Percentiles rank a stretch among this genome's conserved stretches.
phyloP scores from a whole-genome alignment of 2,888 invertebrate species.

The Hyposoter didymator region DNA sequence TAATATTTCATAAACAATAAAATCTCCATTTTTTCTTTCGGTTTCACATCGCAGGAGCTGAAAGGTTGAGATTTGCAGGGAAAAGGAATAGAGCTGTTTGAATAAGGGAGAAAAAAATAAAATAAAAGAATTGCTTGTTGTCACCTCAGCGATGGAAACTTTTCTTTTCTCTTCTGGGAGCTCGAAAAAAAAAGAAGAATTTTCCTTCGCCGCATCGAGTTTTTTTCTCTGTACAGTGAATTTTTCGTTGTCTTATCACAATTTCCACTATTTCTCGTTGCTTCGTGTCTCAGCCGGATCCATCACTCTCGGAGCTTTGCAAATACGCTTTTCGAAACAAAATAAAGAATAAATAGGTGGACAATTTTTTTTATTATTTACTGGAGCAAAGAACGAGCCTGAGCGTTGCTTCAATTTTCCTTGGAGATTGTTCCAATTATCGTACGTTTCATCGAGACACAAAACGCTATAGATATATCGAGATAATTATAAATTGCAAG shows the following conservation, averaged over 20 bases:
- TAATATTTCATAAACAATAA: neutral
- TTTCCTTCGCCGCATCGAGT: neutral
- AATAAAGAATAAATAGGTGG: neutral
- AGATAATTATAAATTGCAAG: constrained; percentile 18
- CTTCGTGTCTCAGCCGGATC: constrained; percentile 14
- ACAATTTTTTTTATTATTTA: constrained; percentile 60
- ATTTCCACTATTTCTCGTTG: constrained; percentile 24
- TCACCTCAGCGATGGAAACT: constrained; percentile 19
- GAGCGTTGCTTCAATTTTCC: constrained; percentile 51
- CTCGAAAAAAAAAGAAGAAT: constrained; percentile 10
- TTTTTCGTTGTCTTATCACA: constrained; percentile 42
- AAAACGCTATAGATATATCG: constrained; percentile 18
- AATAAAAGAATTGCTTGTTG: constrained; percentile 21
- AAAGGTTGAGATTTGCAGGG: neutral
- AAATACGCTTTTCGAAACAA: neutral
- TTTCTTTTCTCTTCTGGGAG: neutral
- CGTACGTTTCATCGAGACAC: constrained; percentile 35
- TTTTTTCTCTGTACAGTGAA: constrained; percentile 15
- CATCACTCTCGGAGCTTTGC: neutral
- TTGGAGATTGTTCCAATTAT: constrained; percentile 58
- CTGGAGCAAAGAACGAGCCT: constrained; percentile 10
- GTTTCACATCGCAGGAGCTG: neutral
- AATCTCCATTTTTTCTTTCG: neutral
- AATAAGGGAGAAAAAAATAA: neutral
- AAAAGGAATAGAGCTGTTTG: neutral